These are phyloP conservation scores for Notarius quadriscutis DNA, from an alignment of 2,113 vertebrate species.

Conservation along the genomic window DNA sequence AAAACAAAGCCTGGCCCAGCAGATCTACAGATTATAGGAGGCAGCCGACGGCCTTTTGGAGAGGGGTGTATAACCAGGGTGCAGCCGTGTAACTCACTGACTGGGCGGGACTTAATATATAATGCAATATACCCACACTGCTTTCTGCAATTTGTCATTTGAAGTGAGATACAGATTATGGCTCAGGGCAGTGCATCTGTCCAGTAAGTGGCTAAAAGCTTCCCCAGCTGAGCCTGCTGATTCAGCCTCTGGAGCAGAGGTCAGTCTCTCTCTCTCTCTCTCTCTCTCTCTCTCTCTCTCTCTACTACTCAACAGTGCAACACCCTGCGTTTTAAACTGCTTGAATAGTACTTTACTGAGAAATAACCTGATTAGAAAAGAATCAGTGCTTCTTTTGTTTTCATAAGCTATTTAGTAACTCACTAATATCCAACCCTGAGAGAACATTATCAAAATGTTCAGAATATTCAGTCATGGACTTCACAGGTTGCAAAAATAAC, in stretches of 20 bases:
- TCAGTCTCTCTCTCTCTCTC: constrained; percentile 63
- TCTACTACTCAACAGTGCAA: background rate
- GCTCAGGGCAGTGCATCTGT: constrained; percentile 99
- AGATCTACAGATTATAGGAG: constrained; percentile 63
- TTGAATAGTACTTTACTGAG: background rate
- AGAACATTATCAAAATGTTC: background rate
- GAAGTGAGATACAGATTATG: constrained; percentile 93
- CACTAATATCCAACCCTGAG: too few species aligned
- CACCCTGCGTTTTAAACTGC: background rate
- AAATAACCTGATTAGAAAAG: background rate
- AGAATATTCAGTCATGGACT: background rate
- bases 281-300: background rate
- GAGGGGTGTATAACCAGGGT: constrained; percentile 47
- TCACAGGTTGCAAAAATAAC: background rate
- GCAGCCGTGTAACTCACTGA: constrained; percentile 94
- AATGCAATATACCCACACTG: constrained; percentile 92
- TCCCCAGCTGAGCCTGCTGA: constrained; percentile 91
- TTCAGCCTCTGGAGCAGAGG: constrained; percentile 84
- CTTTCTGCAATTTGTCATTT: constrained; percentile 90
- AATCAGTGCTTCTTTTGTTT: background rate
- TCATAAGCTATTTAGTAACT: background rate
- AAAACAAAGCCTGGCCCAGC: constrained; percentile 66
- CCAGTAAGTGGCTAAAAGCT: constrained; percentile 90
- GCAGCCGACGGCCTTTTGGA: constrained; percentile 72
- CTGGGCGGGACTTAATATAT: constrained; percentile 96